phyloP scores from a whole-genome alignment of 2,888 invertebrate species.

The Drosophila tripunctata region DNA sequence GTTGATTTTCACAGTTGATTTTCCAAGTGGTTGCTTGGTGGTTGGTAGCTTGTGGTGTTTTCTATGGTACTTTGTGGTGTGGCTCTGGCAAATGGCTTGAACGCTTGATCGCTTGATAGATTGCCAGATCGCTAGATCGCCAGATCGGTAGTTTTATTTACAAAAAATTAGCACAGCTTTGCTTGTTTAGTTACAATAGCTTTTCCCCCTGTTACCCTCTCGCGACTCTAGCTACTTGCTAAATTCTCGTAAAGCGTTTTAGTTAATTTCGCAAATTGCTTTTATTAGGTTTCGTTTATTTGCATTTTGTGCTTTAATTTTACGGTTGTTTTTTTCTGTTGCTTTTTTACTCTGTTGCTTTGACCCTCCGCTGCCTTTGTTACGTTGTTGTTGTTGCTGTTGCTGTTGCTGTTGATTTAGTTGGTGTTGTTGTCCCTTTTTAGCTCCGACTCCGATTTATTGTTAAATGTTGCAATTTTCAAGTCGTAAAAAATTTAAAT shows the following conservation, averaged over 20 bases:
- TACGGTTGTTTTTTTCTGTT: slow-evolving; percentile 45
- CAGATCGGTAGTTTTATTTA: slow-evolving; percentile 81
- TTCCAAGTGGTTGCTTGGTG: slow-evolving; percentile 53
- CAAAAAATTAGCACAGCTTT: slow-evolving; percentile 80
- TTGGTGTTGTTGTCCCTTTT: slow-evolving; percentile 42
- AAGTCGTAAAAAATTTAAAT: slow-evolving; percentile 67
- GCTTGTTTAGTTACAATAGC: slow-evolving; percentile 67
- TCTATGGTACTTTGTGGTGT: slow-evolving; percentile 17
- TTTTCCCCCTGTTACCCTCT: not conserved
- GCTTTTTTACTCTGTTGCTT: slow-evolving; percentile 25
- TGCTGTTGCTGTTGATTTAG: slow-evolving; percentile 13
- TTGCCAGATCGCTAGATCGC: slow-evolving; percentile 40
- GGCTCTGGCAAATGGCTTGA: slow-evolving; percentile 35
- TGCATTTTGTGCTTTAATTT: slow-evolving; percentile 80
- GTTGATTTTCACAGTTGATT: slow-evolving; percentile 75
- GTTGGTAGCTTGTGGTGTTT: slow-evolving; percentile 20
- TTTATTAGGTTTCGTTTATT: slow-evolving; percentile 81
- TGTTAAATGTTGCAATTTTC: slow-evolving; percentile 73
- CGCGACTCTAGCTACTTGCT: not conserved
- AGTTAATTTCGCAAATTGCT: slow-evolving; percentile 77
- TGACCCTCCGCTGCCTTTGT: slow-evolving; percentile 66
- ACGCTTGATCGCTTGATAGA: slow-evolving; percentile 21
- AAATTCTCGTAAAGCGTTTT: slow-evolving; percentile 56
- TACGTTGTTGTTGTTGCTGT: slow-evolving; percentile 39
- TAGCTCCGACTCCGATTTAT: slow-evolving; percentile 40